Percentiles rank a stretch among this genome's conserved stretches.
These are phyloP conservation scores for Graptemys geographica DNA, from an alignment of 2,797 vertebrate genomes.

Conservation along the genomic window DNA sequence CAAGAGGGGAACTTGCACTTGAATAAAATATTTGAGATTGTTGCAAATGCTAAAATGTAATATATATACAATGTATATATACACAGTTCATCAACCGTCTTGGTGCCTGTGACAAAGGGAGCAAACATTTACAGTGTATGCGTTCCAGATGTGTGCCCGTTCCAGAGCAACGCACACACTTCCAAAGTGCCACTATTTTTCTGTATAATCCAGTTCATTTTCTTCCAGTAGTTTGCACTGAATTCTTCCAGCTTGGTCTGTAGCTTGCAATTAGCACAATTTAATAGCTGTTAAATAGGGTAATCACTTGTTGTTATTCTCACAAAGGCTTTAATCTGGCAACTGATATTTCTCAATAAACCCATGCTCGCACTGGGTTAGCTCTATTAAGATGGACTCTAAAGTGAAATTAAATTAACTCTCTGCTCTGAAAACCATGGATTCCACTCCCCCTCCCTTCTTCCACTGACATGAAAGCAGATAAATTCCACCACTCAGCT, in stretches of 20 bases:
- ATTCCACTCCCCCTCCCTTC: not conserved
- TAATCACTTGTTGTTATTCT: not conserved
- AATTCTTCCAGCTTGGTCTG: not conserved
- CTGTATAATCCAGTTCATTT: not conserved
- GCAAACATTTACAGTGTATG: not conserved
- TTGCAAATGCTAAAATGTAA: not conserved
- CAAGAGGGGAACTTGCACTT: not conserved
- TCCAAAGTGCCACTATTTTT: not conserved
- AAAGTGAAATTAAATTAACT: not conserved
- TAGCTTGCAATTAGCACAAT: slow-evolving; percentile 37
- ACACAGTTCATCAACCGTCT: not conserved
- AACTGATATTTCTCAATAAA: not conserved
- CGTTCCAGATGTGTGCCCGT: not conserved
- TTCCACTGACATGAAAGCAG: not conserved
- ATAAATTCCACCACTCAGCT: not conserved
- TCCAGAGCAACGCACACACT: not conserved
- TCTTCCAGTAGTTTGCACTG: slow-evolving; percentile 33
- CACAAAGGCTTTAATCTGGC: not conserved
- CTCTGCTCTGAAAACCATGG: slow-evolving; percentile 33
- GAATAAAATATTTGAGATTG: not conserved
- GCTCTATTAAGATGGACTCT: not conserved
- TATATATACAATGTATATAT: not conserved
- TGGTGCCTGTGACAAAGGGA: slow-evolving; percentile 14
- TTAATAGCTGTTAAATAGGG: slow-evolving; percentile 40
- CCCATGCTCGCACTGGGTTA: not conserved